Conservation (phyloP, 2,888 invertebrate species). For the Ormyrus labotus region DNA sequence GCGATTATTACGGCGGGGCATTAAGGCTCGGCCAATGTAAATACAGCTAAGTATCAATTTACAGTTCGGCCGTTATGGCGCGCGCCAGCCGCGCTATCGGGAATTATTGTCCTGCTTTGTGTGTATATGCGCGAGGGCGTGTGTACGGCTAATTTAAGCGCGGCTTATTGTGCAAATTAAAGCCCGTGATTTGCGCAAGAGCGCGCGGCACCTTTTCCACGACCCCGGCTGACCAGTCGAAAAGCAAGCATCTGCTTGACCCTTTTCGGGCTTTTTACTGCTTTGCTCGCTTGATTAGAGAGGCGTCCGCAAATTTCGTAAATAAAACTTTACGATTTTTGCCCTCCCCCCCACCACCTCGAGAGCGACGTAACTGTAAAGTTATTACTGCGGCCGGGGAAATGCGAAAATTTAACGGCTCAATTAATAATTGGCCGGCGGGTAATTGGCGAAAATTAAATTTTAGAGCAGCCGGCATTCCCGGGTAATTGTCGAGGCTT, state of each 20-base stretch:
- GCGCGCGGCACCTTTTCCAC: not conserved
- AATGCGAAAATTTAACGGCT: conserved; percentile 35
- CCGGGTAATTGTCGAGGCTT: conserved; percentile 28
- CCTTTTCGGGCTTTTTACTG: too few relatives aligned
- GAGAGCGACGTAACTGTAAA: conserved; percentile 29
- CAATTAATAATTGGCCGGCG: conserved; percentile 43
- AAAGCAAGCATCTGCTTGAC: too few relatives aligned
- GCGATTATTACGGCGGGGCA: not conserved
- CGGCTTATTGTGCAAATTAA: conserved; percentile 19
- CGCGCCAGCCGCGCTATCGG: conserved; percentile 1
- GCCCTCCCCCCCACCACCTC: not conserved
- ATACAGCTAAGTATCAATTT: conserved; percentile 47
- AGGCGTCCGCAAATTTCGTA: not conserved
- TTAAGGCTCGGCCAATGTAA: conserved; percentile 26
- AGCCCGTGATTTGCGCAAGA: conserved; percentile 3
- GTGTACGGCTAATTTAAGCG: not conserved
- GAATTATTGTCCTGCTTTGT: conserved; percentile 14
- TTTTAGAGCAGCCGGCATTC: conserved; percentile 31
- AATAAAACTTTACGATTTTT: conserved; percentile 22
- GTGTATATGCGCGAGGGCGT: not conserved
- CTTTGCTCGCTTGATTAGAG: not conserved
- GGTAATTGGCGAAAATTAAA: conserved; percentile 48
- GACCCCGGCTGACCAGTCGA: not conserved
- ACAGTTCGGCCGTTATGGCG: conserved; percentile 30
- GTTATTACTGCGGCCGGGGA: conserved; percentile 17